Conservation (phyloP, 1,140 invertebrate genomes). For the Euschistus heros region DNA sequence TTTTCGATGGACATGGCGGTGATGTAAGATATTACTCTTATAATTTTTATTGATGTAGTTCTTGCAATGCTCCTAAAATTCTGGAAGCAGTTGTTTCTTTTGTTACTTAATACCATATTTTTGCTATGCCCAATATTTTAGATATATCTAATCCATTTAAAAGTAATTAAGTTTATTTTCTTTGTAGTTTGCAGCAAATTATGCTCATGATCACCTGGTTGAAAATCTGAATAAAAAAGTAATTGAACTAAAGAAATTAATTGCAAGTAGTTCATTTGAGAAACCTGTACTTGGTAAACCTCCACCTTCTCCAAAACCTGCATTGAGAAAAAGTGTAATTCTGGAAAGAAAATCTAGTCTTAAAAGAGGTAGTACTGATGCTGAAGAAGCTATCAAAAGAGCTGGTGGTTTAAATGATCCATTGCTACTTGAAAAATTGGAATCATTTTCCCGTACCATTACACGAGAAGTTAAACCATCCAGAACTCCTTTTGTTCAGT, state of each 20-base stretch:
- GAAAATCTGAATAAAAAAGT: slow-evolving; percentile 65
- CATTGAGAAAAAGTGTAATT: slow-evolving; percentile 35
- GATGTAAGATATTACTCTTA: slow-evolving; percentile 45
- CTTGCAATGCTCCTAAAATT: too few relatives aligned
- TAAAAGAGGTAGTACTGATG: slow-evolving; percentile 46
- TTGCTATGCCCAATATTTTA: not conserved
- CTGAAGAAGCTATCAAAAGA: slow-evolving; percentile 12
- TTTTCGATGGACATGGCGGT: slow-evolving; percentile 92
- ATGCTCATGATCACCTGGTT: slow-evolving; percentile 70
- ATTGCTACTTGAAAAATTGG: slow-evolving; percentile 51
- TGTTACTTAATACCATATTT: not conserved
- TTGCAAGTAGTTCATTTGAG: slow-evolving; percentile 42
- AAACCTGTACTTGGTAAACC: slow-evolving; percentile 20
- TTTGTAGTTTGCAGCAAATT: slow-evolving; percentile 75
- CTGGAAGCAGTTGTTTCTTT: too few relatives aligned
- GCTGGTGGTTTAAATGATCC: slow-evolving; percentile 53
- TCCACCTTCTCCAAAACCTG: slow-evolving; percentile 33
- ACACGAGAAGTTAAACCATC: slow-evolving; percentile 46
- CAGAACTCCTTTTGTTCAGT: not conserved
- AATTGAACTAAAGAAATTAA: slow-evolving; percentile 54
- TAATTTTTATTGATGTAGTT: not conserved
- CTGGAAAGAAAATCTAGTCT: slow-evolving; percentile 51
- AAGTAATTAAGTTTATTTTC: not conserved
- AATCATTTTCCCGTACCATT: slow-evolving; percentile 47
- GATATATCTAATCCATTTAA: too few relatives aligned